Evolutionary conservation across 2,888 invertebrate genomes (phyloP), one percentile per base, ranked within the genome.

Genomic region (Philonicus albiceps): DNA sequence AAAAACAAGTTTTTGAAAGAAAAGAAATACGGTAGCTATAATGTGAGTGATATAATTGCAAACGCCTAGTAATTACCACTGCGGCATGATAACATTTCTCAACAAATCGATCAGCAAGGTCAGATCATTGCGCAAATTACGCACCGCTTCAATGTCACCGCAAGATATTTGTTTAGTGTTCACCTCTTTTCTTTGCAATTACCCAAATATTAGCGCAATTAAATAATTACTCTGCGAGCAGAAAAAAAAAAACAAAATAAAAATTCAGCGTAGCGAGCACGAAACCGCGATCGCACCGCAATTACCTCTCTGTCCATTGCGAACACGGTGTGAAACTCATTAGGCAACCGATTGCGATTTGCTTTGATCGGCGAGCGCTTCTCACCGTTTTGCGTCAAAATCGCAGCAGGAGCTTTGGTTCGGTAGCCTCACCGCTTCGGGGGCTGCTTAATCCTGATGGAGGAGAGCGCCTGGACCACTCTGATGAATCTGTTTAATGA

Each of bases 401-500:
- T 53, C 80, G 7, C 80, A 53, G 80, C 80, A 80, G 80, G 80
- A 76, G 76, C 43, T 37, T 76, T 37, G 16, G 22, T 22, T 22
- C 40, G 40, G 40, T 76, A 22, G 34, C 34, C 74, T 16, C 27
- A 7, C 2, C 8, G 22, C 43, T 5, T 13, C 40, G 78, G 40
- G 40, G 40, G 27, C 13, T 53, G 19, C 53, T 80, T 27, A 55
- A 53, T 49, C 49, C 49, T 19, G 30, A n/a, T 53, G 53, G 27
- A 27, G 30, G 53, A 53, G 7, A n/a, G n/a, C n/a, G n/a, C 49
- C 49, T 16, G 40, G 27, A 80, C 49, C 13, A 53, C 43, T 80
- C 53, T 34, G 53, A 34, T 80, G 76, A 19, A 43, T 76, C 76
- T 53, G 80, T 31, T n/a, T 80, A 53, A 80, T 80, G 80, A 80